These are phyloP conservation scores for Centropus bengalensis DNA, from an alignment of 2,113 vertebrate species.

Conservation along the genomic window DNA sequence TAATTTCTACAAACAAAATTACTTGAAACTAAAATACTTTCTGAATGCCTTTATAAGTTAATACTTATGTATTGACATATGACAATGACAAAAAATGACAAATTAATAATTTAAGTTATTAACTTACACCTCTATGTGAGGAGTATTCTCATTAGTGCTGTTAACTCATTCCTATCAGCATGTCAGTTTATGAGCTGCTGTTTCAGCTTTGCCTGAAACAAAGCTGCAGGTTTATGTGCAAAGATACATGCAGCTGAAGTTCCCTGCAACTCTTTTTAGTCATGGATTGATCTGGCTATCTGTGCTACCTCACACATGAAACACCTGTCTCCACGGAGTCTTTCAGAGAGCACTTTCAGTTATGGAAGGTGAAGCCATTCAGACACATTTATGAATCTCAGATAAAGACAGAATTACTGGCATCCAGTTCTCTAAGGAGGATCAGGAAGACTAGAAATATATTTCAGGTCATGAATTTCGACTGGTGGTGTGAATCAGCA, in stretches of 20 bases:
- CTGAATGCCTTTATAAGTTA: neutral
- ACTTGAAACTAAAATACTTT: neutral
- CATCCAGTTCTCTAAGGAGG: neutral
- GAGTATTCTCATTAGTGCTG: neutral
- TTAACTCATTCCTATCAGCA: neutral
- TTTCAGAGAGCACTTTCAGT: rapidly evolving
- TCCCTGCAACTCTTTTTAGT: neutral
- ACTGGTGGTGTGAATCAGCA: neutral
- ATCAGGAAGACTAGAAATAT: neutral
- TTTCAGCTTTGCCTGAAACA: neutral
- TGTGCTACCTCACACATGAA: neutral
- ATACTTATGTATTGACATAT: too few species aligned
- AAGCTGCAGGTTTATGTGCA: neutral
- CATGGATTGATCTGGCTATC: rapidly evolving
- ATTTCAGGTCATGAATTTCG: neutral
- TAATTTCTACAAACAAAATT: neutral
- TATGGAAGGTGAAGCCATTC: neutral
- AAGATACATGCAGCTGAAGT: neutral
- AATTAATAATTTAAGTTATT: neutral
- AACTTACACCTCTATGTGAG: neutral
- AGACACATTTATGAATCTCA: neutral
- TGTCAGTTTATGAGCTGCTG: neutral
- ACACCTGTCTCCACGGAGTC: neutral
- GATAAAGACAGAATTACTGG: neutral
- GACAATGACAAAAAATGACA: too few species aligned